phyloP scores from a whole-genome alignment of 2,797 vertebrate species.

The Vultur gryphus region DNA sequence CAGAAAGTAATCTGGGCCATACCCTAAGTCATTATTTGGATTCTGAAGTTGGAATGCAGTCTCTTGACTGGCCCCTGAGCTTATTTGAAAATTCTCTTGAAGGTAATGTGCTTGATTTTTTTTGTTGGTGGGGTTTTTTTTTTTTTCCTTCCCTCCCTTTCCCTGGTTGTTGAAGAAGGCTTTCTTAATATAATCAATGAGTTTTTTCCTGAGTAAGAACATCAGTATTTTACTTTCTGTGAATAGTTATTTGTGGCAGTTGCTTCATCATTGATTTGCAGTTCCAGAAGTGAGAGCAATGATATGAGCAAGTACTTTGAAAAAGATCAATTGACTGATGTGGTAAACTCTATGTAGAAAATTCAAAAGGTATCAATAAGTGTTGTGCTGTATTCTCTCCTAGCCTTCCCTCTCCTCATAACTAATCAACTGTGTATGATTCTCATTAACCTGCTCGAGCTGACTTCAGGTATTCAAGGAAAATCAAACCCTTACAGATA shows the following conservation, averaged over 20 bases:
- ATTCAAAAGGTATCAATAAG: background rate
- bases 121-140: background rate
- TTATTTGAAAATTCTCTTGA: background rate
- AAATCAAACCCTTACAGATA: background rate
- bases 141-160: background rate
- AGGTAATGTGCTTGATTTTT: background rate
- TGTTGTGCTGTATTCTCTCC: background rate
- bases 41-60: background rate
- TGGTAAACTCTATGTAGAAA: background rate
- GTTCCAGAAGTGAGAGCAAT: background rate
- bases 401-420: background rate
- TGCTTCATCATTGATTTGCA: background rate
- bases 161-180: background rate
- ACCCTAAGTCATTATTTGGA: background rate
- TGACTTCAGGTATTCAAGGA: background rate
- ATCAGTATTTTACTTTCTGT: background rate
- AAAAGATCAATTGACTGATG: background rate
- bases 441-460: background rate
- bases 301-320: background rate
- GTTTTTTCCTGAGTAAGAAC: background rate
- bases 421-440: background rate
- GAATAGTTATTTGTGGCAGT: background rate
- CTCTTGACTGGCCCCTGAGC: background rate
- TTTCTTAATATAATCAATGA: background rate
- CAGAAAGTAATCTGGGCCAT: background rate